These are phyloP conservation scores for Latrodectus hesperus DNA, from an alignment of 2,888 invertebrate species.

Conservation along the genomic window DNA sequence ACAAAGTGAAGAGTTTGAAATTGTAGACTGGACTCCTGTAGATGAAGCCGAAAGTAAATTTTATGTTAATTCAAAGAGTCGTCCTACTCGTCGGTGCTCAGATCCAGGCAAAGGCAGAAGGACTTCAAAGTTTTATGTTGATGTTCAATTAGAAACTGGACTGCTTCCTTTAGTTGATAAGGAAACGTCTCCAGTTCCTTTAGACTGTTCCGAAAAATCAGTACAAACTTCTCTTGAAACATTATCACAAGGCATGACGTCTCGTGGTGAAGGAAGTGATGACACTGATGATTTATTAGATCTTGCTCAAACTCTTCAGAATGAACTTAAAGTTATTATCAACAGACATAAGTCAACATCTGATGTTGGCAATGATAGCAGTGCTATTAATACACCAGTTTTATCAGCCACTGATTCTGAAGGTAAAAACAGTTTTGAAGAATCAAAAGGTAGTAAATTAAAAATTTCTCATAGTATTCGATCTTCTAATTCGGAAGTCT, in stretches of 20 bases:
- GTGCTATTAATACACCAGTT: slow-evolving; percentile 12
- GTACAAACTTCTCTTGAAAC: slow-evolving; percentile 65
- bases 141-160: slow-evolving; percentile 28
- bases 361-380: slow-evolving; percentile 29
- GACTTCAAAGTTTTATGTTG: slow-evolving; percentile 62
- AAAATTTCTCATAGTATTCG: slow-evolving; percentile 34
- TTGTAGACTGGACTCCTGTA: slow-evolving; percentile 24
- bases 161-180: slow-evolving; percentile 43
- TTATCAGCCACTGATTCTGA: slow-evolving; percentile 43
- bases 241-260: slow-evolving; percentile 49
- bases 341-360: slow-evolving; percentile 52
- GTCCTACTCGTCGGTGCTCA: slow-evolving; percentile 17
- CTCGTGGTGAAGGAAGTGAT: slow-evolving; percentile 40
- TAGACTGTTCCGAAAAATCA: slow-evolving; percentile 68
- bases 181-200: slow-evolving; percentile 62
- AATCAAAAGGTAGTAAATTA: background rate
- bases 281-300: slow-evolving; percentile 69
- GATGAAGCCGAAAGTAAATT: slow-evolving; percentile 5
- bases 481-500: slow-evolving; percentile 66
- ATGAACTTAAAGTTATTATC: slow-evolving; percentile 65
- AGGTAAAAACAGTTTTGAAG: slow-evolving; percentile 6
- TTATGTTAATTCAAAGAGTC: background rate
- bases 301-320: slow-evolving; percentile 64
- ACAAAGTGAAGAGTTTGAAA: slow-evolving; percentile 66
- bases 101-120: slow-evolving; percentile 30